A percentile compares a stretch with the other conserved stretches of the same genome.
These are phyloP conservation scores for Proisotoma minuta DNA, from an alignment of 2,888 invertebrate species.

Conservation along the genomic window DNA sequence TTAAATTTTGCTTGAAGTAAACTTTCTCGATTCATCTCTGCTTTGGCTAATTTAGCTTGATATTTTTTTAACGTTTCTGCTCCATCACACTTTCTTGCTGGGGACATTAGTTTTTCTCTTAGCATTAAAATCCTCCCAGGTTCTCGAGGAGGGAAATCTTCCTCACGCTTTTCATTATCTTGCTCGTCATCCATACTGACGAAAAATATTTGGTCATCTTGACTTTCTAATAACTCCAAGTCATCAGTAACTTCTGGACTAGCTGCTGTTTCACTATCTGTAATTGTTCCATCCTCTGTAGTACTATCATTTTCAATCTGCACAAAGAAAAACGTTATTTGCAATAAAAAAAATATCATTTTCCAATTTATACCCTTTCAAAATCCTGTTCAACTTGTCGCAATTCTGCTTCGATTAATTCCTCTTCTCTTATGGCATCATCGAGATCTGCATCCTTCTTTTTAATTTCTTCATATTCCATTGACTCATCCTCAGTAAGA, in stretches of 20 bases:
- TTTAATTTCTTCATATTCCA: conserved; percentile 58
- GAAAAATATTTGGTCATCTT: conserved; percentile 43
- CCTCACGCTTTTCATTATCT: conserved; percentile 27
- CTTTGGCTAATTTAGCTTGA: conserved; percentile 86
- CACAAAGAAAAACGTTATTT: not conserved
- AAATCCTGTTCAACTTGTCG: conserved; percentile 54
- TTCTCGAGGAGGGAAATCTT: conserved; percentile 36
- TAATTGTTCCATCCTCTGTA: conserved; percentile 27
- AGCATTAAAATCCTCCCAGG: conserved; percentile 37
- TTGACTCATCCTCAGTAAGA: conserved; percentile 18
- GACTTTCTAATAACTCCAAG: conserved; percentile 67
- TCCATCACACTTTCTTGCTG: conserved; percentile 48
- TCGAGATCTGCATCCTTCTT: conserved; percentile 55
- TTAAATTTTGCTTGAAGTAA: conserved; percentile 61
- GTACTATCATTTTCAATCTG: conserved; percentile 34
- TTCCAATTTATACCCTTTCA: conserved; percentile 48
- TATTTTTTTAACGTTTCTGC: conserved; percentile 65
- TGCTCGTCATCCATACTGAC: conserved; percentile 37
- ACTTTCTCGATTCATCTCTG: conserved; percentile 77
- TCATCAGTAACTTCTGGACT: conserved; percentile 70
- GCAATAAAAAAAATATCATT: not conserved
- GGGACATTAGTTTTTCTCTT: conserved; percentile 44
- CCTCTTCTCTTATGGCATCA: conserved; percentile 57
- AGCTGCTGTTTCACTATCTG: conserved; percentile 33
- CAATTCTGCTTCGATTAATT: conserved; percentile 59